phyloP scores from a whole-genome alignment of 1,140 invertebrate species.

The Diorhabda elongata region DNA sequence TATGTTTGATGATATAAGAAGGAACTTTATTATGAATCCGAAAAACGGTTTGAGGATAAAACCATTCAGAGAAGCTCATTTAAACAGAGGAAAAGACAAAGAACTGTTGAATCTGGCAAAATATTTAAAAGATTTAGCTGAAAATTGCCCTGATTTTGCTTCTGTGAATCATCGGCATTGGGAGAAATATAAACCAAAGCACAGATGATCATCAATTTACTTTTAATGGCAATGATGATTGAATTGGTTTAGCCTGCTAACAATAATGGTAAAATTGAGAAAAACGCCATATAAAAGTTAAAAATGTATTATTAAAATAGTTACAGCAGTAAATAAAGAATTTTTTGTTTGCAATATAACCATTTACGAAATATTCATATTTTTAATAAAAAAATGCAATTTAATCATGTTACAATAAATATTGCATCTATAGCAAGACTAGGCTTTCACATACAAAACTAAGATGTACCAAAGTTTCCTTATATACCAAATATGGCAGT shows the following conservation, averaged over 20 bases:
- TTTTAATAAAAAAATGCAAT: background rate
- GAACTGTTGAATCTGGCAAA: conserved; percentile 79
- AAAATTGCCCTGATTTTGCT: conserved; percentile 76
- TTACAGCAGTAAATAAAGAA: background rate
- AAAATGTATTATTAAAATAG: conserved; percentile 6
- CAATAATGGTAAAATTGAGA: too few relatives aligned
- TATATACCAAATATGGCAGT: background rate
- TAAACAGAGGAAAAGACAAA: conserved; percentile 78
- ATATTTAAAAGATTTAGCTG: conserved; percentile 83
- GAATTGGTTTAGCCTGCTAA: too few relatives aligned
- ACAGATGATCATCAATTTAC: conserved; percentile 15
- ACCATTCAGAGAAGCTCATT: conserved; percentile 85
- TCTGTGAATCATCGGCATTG: conserved; percentile 85
- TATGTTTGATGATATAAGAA: conserved; percentile 96
- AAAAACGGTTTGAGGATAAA: conserved; percentile 87
- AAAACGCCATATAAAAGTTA: background rate
- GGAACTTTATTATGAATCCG: conserved; percentile 98
- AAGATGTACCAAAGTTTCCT: background rate
- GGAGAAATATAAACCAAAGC: conserved; percentile 72
- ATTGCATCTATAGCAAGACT: background rate
- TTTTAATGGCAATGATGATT: too few relatives aligned
- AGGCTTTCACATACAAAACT: background rate
- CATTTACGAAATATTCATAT: background rate
- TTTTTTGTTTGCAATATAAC: background rate
- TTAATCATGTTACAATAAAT: background rate